Base-by-base conservation (phyloP, 1,140 invertebrate genomes). In the Berghia stephanieae region DNA sequence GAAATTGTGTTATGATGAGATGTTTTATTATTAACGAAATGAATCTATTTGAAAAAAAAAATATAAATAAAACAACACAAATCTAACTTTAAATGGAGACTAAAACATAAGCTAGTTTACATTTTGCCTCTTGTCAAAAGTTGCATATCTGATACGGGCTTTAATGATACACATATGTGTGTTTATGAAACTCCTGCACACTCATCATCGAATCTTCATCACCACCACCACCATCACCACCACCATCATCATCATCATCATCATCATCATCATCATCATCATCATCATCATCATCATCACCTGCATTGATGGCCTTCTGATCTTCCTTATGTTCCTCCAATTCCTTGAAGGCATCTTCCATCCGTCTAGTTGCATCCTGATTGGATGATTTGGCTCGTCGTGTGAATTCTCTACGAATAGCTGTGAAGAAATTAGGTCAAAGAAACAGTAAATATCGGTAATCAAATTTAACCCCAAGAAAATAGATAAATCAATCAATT, bases 271-370 rank as follows among this genome's bases (percentile, higher is more conserved):
- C 3, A 63, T 42, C 1, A 18, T 43, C 38, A 57, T 63, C 38
- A 42, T 75, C 38, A 42, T 42, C 13, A 24, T 42, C 42, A 5
- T 40, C 18, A 69, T 38, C 31, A 27, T 70, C 69, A 86, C 86
- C 85, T 69, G 86, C 85, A 80, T 82, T 87, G 60, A 88, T 85
- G 40, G 80, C 75, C 75, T 83, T 82, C 44, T 87, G 85, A 57
- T 86, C 82, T 8, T 68, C 73, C 49, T 82, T 75, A 38, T 83
- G 79, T 63, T 82, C 80, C 52, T 85, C 79, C 71, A 88, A 67
- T 40, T 77, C 69, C 31, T 83, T 78, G 44, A 86, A 81, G 24
- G 82, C 79, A 21, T 83, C 82, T 34, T 79, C 55, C 84, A 87
- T 83, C 24, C 80, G 68, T 18, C 75, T 38, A n/a, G 79, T 67